A percentile compares a stretch with the other conserved stretches of the same genome.
Conservation (phyloP, 2,113 vertebrate species). For the Laticauda laticaudata region DNA sequence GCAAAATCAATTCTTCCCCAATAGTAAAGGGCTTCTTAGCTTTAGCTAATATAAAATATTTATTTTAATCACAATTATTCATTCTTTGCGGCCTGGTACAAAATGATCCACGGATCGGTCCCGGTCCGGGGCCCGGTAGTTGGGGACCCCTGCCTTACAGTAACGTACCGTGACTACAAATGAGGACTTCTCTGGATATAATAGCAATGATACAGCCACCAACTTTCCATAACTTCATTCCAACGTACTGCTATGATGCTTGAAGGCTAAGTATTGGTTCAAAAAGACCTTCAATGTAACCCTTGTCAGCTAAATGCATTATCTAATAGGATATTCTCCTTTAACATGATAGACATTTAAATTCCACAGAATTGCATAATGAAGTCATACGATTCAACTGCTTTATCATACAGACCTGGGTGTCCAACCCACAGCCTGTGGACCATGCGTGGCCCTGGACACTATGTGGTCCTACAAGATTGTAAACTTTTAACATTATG, state of each 20-base stretch:
- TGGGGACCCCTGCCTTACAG: not conserved
- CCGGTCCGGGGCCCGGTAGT: no score
- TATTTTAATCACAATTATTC: no score
- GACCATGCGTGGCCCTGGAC: not conserved
- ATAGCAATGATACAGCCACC: not conserved
- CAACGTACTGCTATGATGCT: not conserved
- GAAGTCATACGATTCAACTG: not conserved
- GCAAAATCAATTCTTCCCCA: no score
- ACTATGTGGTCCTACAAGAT: not conserved
- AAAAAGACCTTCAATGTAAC: not conserved
- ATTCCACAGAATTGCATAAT: not conserved
- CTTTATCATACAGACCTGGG: not conserved
- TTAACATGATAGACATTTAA: not conserved
- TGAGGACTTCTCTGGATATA: not conserved
- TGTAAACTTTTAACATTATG: not conserved
- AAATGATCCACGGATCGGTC: no score
- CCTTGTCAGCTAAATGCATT: not conserved
- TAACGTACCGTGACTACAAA: not conserved
- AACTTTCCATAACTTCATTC: not conserved
- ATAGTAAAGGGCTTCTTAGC: no score
- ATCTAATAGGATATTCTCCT: not conserved
- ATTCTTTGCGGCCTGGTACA: no score
- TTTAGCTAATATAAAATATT: no score
- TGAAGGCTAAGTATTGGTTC: not conserved
- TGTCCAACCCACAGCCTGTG: not conserved